These are phyloP conservation scores for Scaptomyza montana DNA, from an alignment of 1,140 invertebrate species.

Conservation along the genomic window DNA sequence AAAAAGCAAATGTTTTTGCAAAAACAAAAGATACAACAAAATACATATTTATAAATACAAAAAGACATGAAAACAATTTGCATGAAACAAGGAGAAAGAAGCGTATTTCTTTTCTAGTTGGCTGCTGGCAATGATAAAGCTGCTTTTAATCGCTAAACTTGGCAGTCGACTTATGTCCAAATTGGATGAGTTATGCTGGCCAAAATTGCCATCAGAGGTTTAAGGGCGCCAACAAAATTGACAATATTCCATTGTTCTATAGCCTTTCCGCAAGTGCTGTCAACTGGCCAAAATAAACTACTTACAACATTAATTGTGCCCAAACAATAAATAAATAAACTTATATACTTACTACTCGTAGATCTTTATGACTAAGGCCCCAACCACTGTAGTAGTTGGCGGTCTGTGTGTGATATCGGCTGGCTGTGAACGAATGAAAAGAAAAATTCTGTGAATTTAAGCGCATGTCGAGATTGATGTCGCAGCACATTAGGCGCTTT, in stretches of 20 bases:
- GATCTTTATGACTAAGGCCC: conserved; percentile 23
- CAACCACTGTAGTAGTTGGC: neutral
- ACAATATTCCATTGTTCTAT: conserved; percentile 13
- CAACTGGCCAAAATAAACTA: conserved; percentile 31
- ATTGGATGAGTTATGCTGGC: conserved; percentile 49
- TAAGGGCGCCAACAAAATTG: conserved; percentile 9
- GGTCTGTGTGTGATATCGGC: neutral
- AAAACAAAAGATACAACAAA: conserved; percentile 12
- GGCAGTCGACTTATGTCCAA: conserved; percentile 63
- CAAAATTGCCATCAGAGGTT: neutral
- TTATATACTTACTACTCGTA: neutral
- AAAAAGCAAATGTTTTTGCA: conserved; percentile 15
- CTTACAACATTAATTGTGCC: conserved; percentile 34
- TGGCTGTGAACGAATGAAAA: conserved; percentile 2
- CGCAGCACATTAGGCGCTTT: conserved; percentile 79
- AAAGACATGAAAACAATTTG: conserved; percentile 56
- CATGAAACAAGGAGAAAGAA: conserved; percentile 17
- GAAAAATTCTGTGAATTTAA: conserved; percentile 68
- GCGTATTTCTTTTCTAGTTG: conserved; percentile 33
- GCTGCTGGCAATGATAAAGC: conserved; percentile 74
- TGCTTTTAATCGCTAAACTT: conserved; percentile 83
- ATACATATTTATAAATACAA: conserved; percentile 28
- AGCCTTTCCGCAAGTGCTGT: neutral
- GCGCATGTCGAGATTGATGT: conserved; percentile 66
- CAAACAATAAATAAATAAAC: conserved; percentile 23